Base-by-base conservation (phyloP, 1,140 invertebrate genomes). In the Drosophila oshimai region DNA sequence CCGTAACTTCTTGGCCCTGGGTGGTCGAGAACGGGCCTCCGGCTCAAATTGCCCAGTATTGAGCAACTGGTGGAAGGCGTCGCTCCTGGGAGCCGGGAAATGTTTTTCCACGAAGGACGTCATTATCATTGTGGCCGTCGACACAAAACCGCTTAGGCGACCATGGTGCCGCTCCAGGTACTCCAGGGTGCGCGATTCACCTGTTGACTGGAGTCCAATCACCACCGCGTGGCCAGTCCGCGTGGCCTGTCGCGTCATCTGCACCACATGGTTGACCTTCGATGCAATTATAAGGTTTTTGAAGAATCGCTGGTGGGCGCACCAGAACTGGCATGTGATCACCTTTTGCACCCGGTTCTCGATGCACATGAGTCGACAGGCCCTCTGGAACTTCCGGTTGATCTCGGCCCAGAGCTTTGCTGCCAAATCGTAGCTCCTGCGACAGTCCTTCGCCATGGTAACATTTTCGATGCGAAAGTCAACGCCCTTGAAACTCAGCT, bases 271-370 rank as follows among this genome's bases (percentile, higher is more conserved):
- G 61, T 95, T 94, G 7, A 99, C 95, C 92, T 99, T 99, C 4
- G 98, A 95, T 2, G 98, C 98, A 72, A 99, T 99, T 91, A 99
- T 99, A 0, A 99, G 92, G 91, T 99, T 99, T 91, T 99, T 99
- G 92, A 99, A 99, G 92, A 99, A 99, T n/a, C 99, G 92, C 91
- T 99, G 99, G 93, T 99, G 99, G 4, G 98, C 95, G 0, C 97
- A 98, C 99, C 99, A 99, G 92, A 99, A 99, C 91, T 99, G 98
- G 7, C 96, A 96, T 95, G 97, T 98, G 94, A 98, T 98, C 0
- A 95, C 97, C 92, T 97, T 98, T 87, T 95, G 95, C 93, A 97
- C 96, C n/a, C 96, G 93, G 58, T 95, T 95, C 80, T 98, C 97
- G 0, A 96, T 96, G 90, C 98, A 96, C 74, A 99, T 97, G 7